Percentiles rank a stretch among this genome's conserved stretches.
Evolutionary conservation across 2,797 vertebrate genomes (phyloP).

Genomic region (Sphenopsis melanotis): DNA sequence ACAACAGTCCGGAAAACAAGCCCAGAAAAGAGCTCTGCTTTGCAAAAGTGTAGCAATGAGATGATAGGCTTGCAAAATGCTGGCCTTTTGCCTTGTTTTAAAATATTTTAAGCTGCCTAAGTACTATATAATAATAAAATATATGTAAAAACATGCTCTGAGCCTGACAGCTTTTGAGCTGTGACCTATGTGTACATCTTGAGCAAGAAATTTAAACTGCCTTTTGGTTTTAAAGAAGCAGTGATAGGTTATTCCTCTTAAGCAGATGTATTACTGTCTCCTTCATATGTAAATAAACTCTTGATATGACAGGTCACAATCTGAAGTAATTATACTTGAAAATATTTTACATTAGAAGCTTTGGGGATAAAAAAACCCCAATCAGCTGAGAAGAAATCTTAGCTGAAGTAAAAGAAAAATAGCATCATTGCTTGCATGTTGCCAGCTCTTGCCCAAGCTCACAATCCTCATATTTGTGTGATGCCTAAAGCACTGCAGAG

Average conservation of each 20-base stretch:
- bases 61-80: background rate
- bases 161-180: background rate
- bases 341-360: background rate
- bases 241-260: background rate
- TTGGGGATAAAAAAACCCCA: background rate
- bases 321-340: constrained; percentile 10
- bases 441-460: background rate
- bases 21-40: background rate
- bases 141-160: background rate
- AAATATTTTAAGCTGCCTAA: background rate
- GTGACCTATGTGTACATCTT: background rate
- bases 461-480: background rate
- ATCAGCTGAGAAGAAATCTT: background rate
- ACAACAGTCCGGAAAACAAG: background rate
- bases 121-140: background rate
- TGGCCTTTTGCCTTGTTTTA: background rate
- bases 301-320: constrained; percentile 5
- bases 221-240: background rate
- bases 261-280: background rate
- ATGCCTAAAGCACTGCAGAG: background rate
- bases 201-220: background rate
- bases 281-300: constrained; percentile 9
- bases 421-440: background rate
- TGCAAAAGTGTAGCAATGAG: background rate
- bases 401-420: background rate